Percentiles rank a stretch among this genome's conserved stretches.
phyloP scores from a whole-genome alignment of 2,113 vertebrate species.

The Cheilinus undulatus region DNA sequence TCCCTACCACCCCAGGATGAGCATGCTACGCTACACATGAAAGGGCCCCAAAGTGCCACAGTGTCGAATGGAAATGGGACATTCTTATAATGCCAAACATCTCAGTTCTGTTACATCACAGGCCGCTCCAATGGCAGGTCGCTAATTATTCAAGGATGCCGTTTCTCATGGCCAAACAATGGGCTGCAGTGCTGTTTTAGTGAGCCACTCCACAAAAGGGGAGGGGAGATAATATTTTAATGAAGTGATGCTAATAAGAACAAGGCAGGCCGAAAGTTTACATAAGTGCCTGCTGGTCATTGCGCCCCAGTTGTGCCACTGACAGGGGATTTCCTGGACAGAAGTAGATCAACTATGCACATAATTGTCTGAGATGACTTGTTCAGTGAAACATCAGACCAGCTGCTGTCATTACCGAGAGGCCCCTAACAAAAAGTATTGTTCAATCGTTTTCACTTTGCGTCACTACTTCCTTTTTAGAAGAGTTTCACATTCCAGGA shows the following conservation, averaged over 20 bases:
- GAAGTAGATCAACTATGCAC: conserved; percentile 57
- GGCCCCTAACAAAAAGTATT: conserved; percentile 44
- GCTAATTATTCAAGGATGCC: conserved; percentile 82
- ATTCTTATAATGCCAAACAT: conserved; percentile 86
- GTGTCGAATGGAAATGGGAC: conserved; percentile 80
- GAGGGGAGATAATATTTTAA: conserved; percentile 77
- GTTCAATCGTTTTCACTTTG: conserved; percentile 51
- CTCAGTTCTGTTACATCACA: conserved; percentile 84
- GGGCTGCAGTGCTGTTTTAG: conserved; percentile 52
- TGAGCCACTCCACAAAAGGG: conserved; percentile 48
- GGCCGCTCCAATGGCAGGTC: conserved; percentile 63
- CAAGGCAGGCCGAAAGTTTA: conserved; percentile 69
- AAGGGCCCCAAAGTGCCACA: conserved; percentile 77
- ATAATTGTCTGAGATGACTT: conserved; percentile 71
- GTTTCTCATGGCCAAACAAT: conserved; percentile 82
- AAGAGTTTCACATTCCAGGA: conserved; percentile 27
- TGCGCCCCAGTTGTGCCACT: conserved; percentile 62
- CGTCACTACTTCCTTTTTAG: background rate
- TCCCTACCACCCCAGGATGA: conserved; percentile 57
- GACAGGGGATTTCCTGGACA: conserved; percentile 55
- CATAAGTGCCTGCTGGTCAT: conserved; percentile 68
- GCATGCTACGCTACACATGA: conserved; percentile 84
- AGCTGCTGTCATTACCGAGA: conserved; percentile 57
- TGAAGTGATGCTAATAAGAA: conserved; percentile 76
- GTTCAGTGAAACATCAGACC: conserved; percentile 65